Base-by-base conservation (phyloP, 1,140 invertebrate genomes). In the Gryon sp. region DNA sequence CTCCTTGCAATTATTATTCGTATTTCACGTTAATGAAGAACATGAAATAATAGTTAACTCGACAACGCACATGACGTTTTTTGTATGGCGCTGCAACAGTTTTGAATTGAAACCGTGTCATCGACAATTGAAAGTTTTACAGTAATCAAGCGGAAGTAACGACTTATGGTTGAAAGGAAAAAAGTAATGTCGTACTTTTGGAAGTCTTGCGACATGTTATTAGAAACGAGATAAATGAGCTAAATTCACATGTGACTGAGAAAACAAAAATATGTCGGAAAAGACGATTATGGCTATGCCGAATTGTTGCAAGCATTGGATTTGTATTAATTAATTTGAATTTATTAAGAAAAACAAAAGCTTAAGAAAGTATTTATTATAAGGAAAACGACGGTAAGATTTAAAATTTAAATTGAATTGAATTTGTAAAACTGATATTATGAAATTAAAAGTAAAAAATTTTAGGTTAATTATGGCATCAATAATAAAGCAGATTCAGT, bases 1-100 rank as follows among this genome's bases (percentile, higher is more conserved):
- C 41, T 45, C 36, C 34, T 11, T 11, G 59, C 46, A 65, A 65
- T 65, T 52, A 65, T 43, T 24, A 65, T 65, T 65, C 46, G 46
- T 20, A 34, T 65, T 63, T 52, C 28, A 63, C 24, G 45, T 40
- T 63, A 63, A 63, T 36, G 46, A 53, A 52, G 46, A 65, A 53
- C 38, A 24, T 16, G 15, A 16, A 50, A 52, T 40, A 36, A 36
- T 60, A 24, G n/a, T n/a, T n/a, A n/a, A n/a, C n/a, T n/a, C 22
- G 22, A 28, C 6, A 28, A 28, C 6, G 26, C 26, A 7, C 2
- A 7, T 28, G n/a, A 28, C 26, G 2, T 28, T 9, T 28, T 28
- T 28, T 7, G 26, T 28, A 9, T 28, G 2, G 7, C 6, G 26
- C 4, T 34, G 11, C 19, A 45, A 32, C 18, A 18, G 36, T 34